Evolutionary conservation across 2,888 invertebrate genomes (phyloP), one percentile per base, ranked within the genome.

Genomic region (Zhengitettix transpicula): DNA sequence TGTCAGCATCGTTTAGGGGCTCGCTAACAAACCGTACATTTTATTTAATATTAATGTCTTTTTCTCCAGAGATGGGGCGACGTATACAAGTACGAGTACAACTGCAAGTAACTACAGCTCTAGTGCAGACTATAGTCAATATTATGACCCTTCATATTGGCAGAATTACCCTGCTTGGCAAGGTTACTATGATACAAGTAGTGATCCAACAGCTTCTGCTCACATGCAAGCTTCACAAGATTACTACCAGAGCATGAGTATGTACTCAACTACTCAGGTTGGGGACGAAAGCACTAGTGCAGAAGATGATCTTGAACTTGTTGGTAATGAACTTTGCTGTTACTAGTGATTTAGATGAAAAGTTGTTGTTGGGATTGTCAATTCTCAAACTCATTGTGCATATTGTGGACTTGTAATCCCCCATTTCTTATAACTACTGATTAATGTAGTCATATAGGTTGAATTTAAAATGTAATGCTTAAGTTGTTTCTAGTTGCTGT

Each of bases 71-170:
- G 28, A 28, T 7, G 28, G 28, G 28, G 7, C 28, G 28, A 28
- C 28, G 7, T 28, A 28, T 11, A 53, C 62, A 1, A 52, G 64
- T 10, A 67, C 74, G 1, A 69, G 70, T 15, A 68, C 71, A 40
- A 71, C 73, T 17, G 68, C 73, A 15, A 67, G 70, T 15, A 44
- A 51, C 40, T 60, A 62, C 55, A 56, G 56, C 52, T 55, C 62
- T 17, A 55, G 63, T 55, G 70, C 81, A 72, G 81, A 86, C 73
- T 81, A 86, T 77, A 80, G 82, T 70, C 82, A 88, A 72, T 89
- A 89, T 74, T 88, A 89, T 72, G 89, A 89, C 74, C 86, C 88
- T 41, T 82, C 85, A 54, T 91, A 91, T 73, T 91, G 90, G 90
- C 89, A 88, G 71, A 89, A 89, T 71, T 91, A 90, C 71, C 80